Conservation (phyloP, 2,888 invertebrate species). For the Coleophora deauratella region DNA sequence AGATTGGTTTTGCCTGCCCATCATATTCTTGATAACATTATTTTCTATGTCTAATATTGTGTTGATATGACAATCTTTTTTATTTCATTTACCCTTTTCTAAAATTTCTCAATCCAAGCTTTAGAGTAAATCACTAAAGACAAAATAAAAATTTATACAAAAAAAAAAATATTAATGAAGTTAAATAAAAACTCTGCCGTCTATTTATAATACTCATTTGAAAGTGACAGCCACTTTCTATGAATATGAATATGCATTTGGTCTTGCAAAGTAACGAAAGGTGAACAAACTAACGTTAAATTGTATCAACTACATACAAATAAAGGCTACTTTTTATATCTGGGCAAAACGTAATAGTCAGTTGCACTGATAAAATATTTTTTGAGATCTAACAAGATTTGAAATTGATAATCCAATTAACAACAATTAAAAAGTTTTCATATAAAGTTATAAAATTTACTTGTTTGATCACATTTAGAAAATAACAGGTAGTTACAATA, state of each 20-base stretch:
- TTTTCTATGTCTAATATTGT: not conserved
- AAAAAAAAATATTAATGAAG: no score
- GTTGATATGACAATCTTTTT: conserved; percentile 8
- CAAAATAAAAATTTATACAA: no score
- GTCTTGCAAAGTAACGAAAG: no score
- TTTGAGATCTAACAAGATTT: conserved; percentile 15
- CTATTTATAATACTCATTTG: no score
- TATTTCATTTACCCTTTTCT: no score
- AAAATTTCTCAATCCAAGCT: not conserved
- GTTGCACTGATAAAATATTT: conserved; percentile 17
- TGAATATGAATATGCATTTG: not conserved
- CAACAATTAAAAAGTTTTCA: conserved; percentile 12
- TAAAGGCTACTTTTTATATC: no score
- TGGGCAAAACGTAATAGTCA: conserved; percentile 4
- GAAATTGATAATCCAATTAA: conserved; percentile 7
- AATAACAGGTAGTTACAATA: conserved; percentile 3
- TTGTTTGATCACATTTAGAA: conserved; percentile 20
- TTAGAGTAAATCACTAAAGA: not conserved
- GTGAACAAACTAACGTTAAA: no score
- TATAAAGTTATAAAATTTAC: conserved; percentile 19
- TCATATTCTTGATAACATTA: not conserved
- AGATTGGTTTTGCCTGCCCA: no score
- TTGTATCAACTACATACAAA: no score
- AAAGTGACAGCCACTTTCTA: not conserved
- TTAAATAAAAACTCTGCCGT: no score